These are phyloP conservation scores for Tetraodon nigroviridis DNA, from an alignment of 2,113 vertebrate genomes.

Conservation along the genomic window DNA sequence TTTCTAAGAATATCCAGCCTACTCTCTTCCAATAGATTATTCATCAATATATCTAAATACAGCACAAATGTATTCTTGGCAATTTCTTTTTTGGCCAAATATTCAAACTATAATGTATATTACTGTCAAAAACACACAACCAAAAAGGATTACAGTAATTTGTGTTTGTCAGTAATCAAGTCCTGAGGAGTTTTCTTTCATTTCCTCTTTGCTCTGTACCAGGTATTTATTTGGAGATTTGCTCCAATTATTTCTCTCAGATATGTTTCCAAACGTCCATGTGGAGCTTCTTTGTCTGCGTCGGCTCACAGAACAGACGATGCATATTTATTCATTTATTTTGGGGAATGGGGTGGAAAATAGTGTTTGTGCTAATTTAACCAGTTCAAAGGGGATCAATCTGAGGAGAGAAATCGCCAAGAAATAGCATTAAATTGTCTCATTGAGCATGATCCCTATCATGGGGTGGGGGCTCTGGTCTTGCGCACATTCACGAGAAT, in stretches of 20 bases:
- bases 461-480: conserved; percentile 19
- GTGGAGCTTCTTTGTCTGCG: conserved; percentile 34
- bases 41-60: conserved; percentile 36
- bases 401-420: conserved; percentile 48
- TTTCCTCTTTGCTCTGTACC: conserved; percentile 18
- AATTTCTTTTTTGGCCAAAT: conserved; percentile 7
- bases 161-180: conserved; percentile 33
- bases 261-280: conserved; percentile 30
- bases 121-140: conserved; percentile 11
- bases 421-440: conserved; percentile 63
- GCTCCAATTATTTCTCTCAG: conserved; percentile 9
- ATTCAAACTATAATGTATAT: neutral
- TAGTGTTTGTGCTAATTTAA: conserved; percentile 59
- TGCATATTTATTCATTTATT: conserved; percentile 62
- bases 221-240: conserved; percentile 38
- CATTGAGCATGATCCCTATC: conserved; percentile 54
- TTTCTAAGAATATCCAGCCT: conserved; percentile 29
- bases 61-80: conserved; percentile 10
- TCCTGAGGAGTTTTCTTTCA: conserved; percentile 25
- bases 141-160: conserved; percentile 26
- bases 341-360: conserved; percentile 58
- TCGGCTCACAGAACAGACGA: conserved; percentile 21
- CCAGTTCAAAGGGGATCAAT: conserved; percentile 61
- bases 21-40: conserved; percentile 35
- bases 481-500: conserved; percentile 52